Percentiles rank a stretch among this genome's conserved stretches.
These are phyloP conservation scores for Megaustenia siamemsis DNA, from an alignment of 2,888 invertebrate species.

Conservation along the genomic window DNA sequence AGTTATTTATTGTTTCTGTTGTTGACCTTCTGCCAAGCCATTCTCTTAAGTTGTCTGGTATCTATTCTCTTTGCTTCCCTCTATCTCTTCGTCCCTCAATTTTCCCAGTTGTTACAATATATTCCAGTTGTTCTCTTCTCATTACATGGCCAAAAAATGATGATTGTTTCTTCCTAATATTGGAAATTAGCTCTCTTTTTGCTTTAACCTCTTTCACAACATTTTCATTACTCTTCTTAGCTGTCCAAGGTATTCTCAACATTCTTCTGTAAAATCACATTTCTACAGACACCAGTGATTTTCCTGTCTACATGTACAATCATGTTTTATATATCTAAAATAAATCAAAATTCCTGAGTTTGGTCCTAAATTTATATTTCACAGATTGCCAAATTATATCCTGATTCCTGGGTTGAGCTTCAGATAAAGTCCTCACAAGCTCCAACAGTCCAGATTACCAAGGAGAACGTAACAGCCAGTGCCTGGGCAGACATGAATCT, in stretches of 20 bases:
- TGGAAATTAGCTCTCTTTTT: background rate
- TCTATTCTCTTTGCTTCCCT: too few relatives aligned
- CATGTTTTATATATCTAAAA: background rate
- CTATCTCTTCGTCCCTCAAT: too few relatives aligned
- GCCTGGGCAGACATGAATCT: background rate
- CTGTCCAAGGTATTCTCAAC: background rate
- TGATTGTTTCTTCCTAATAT: too few relatives aligned
- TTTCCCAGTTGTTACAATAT: too few relatives aligned
- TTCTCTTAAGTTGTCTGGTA: too few relatives aligned
- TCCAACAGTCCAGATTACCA: background rate
- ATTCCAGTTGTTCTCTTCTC: too few relatives aligned
- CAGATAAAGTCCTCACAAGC: background rate
- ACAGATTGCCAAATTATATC: constrained; percentile 28
- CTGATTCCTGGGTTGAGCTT: constrained; percentile 34
- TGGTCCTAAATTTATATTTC: background rate
- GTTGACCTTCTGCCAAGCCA: too few relatives aligned
- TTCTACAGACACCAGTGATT: too few relatives aligned
- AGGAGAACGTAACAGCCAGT: background rate
- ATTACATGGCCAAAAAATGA: too few relatives aligned
- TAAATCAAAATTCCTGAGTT: background rate
- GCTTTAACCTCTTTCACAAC: background rate
- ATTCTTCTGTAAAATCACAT: background rate
- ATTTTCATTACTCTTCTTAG: background rate
- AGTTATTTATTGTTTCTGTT: too few relatives aligned
- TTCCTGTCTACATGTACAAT: too few relatives aligned